phyloP scores from a whole-genome alignment of 2,113 vertebrate species.

The Etia nguti region DNA sequence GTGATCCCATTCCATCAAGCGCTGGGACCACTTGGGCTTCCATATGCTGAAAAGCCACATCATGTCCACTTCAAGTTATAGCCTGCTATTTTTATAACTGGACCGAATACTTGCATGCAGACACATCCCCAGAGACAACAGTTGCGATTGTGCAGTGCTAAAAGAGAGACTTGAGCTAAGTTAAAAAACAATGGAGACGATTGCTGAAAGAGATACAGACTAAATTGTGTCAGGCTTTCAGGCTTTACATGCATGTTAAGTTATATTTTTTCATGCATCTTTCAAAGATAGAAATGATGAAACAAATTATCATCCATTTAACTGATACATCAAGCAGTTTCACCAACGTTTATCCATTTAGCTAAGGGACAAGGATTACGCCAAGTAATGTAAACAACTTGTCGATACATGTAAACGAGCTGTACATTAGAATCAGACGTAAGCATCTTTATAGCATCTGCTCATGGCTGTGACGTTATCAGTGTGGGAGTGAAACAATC shows the following conservation, averaged over 20 bases:
- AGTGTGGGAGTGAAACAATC: constrained; percentile 8
- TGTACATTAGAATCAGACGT: neutral
- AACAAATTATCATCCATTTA: neutral
- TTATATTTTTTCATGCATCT: neutral
- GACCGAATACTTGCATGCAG: constrained; percentile 78
- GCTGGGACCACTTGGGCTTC: constrained; percentile 85
- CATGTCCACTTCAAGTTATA: constrained; percentile 81
- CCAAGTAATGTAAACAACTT: neutral
- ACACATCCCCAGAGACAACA: constrained; percentile 81
- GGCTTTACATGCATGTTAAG: neutral
- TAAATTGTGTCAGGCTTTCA: neutral
- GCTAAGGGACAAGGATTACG: neutral
- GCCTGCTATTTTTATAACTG: constrained; percentile 87
- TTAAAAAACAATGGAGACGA: constrained; percentile 64
- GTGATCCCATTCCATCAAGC: constrained; percentile 85
- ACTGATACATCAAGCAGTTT: neutral
- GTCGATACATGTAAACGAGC: neutral
- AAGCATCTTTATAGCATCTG: constrained; percentile 4
- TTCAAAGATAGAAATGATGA: neutral
- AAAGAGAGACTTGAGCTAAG: constrained; percentile 78
- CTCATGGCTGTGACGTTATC: neutral
- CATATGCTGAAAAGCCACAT: constrained; percentile 83
- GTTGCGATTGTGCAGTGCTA: constrained; percentile 87
- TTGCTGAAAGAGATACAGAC: neutral
- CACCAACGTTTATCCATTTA: neutral